Percentiles rank a stretch among this genome's conserved stretches.
phyloP scores from a whole-genome alignment of 2,113 vertebrate genomes.

The Anseranas semipalmata region DNA sequence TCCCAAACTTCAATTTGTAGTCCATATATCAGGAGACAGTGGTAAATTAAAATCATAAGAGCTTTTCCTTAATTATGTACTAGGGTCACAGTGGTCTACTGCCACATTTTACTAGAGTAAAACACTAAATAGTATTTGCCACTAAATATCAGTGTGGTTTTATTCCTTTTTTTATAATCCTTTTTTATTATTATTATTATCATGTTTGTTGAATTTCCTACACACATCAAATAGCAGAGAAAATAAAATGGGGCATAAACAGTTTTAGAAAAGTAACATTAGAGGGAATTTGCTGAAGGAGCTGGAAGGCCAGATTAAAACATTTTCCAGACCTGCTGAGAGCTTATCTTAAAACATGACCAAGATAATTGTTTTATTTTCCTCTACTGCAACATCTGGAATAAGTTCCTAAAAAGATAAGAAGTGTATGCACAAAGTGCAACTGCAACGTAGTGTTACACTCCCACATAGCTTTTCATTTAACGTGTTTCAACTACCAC shows the following conservation, averaged over 20 bases:
- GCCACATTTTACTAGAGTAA: background rate
- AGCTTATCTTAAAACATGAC: constrained; percentile 66
- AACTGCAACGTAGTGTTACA: constrained; percentile 32
- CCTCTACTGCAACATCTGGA: constrained; percentile 61
- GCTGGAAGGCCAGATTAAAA: constrained; percentile 64
- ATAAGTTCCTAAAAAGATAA: constrained; percentile 64
- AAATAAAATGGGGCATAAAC: constrained; percentile 2
- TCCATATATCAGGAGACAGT: background rate
- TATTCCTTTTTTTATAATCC: background rate
- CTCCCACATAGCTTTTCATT: constrained; percentile 49
- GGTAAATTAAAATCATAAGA: background rate
- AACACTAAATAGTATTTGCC: background rate
- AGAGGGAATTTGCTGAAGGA: constrained; percentile 54
- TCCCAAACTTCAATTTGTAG: background rate
- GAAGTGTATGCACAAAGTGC: constrained; percentile 27
- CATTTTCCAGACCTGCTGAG: constrained; percentile 49
- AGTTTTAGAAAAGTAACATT: constrained; percentile 42
- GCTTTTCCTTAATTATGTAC: constrained; percentile 9
- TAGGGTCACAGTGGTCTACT: background rate
- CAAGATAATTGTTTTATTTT: constrained; percentile 65
- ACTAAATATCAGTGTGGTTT: background rate
- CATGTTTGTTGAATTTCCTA: background rate
- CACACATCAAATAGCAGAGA: constrained; percentile 7
- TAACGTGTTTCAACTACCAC: constrained; percentile 50
- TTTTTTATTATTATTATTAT: background rate